Base-by-base conservation (phyloP, 2,888 invertebrate genomes). In the Smittia aterrima region DNA sequence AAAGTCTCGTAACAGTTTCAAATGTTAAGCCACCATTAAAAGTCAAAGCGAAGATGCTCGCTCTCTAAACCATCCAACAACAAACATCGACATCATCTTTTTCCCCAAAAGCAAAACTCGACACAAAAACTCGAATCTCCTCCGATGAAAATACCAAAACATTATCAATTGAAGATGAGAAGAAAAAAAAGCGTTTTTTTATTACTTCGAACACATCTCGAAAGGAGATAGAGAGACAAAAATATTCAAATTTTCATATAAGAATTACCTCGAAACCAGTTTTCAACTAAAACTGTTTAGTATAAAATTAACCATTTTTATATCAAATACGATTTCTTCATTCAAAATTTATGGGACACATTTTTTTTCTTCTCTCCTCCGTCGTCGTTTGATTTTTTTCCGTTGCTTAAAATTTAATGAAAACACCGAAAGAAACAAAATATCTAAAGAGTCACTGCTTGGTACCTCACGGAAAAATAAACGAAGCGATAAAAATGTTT, bases 271-370 rank as follows among this genome's bases (percentile, higher is more conserved):
- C 25, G 70, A 27, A 70, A 70, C 70, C 32, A 27, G 70, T 70
- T 70, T 70, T 70, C 70, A 70, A 24, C 41, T 70, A 67, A 40
- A 67, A 47, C 27, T 54, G 25, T 70, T 53, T 54, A 41, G 70
- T 70, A 70, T 70, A 41, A 70, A 70, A 70, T 70, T 70, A 70
- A 70, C 41, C 54, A 18, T 70, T 67, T 67, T 67, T 67, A 67
- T 67, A 67, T 41, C 67, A 67, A 67, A 67, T 67, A 67, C 67
- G 67, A 67, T 67, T 67, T 67, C 41, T 41, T 41, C 40, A 67
- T 67, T 67, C 41, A 53, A 70, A 70, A 70, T 70, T 70, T 70
- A 70, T 70, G 70, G 70, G 70, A 70, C 70, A 70, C 70, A 70
- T 54, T 70, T 70, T 70, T 54, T 70, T 25, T 25, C 7, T 25